These are phyloP conservation scores for Nemapogon koenigi DNA, from an alignment of 2,888 invertebrate species.

Conservation along the genomic window DNA sequence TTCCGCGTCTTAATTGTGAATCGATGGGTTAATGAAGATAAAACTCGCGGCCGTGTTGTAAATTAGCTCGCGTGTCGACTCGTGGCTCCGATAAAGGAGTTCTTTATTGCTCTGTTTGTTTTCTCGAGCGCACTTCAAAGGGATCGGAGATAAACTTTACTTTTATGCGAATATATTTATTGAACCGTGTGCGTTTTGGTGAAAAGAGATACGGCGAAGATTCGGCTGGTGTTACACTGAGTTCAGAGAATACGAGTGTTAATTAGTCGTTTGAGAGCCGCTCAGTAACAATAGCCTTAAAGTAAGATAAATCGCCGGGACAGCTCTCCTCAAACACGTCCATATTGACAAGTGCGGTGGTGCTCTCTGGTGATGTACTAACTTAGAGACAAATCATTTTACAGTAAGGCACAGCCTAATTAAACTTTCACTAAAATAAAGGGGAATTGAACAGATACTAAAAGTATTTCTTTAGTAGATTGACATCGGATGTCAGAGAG, in stretches of 20 bases:
- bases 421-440: slow-evolving; percentile 17
- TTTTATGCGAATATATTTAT: slow-evolving; percentile 56
- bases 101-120: slow-evolving; percentile 65
- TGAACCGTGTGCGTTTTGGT: slow-evolving; percentile 22
- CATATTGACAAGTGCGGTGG: slow-evolving; percentile 48
- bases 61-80: slow-evolving; percentile 66
- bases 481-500: slow-evolving; percentile 29
- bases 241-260: no score
- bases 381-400: slow-evolving; percentile 22
- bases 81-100: slow-evolving; percentile 60
- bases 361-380: slow-evolving; percentile 29
- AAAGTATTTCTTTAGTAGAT: slow-evolving; percentile 16
- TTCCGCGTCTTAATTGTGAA: slow-evolving; percentile 65
- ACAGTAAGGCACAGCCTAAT: slow-evolving; percentile 20
- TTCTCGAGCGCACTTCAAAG: slow-evolving; percentile 62
- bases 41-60: slow-evolving; percentile 64
- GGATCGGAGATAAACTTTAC: slow-evolving; percentile 54
- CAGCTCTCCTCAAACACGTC: slow-evolving; percentile 47
- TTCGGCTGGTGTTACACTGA: neutral
- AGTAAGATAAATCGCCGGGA: slow-evolving; percentile 59
- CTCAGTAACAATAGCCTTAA: slow-evolving; percentile 53
- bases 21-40: slow-evolving; percentile 67
- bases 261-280: no score
- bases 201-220: neutral
- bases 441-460: slow-evolving; percentile 14